Conservation (phyloP, 2,113 vertebrate species). For the Oncorhynchus mykiss region DNA sequence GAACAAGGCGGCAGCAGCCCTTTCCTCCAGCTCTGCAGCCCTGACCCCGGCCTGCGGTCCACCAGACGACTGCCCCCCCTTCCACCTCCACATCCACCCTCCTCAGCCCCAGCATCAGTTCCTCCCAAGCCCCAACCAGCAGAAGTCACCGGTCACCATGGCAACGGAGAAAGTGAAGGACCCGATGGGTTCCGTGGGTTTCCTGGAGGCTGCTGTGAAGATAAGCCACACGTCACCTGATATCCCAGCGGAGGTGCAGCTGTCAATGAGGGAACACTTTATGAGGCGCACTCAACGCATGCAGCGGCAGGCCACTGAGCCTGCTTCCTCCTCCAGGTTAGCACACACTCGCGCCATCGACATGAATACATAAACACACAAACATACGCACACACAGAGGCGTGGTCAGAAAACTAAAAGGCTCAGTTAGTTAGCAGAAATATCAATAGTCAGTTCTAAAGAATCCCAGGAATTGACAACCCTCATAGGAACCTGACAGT, state of each 20-base stretch:
- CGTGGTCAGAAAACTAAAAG: not conserved
- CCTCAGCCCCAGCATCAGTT: conserved; percentile 20
- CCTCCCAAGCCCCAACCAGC: conserved; percentile 30
- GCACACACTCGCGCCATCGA: not conserved
- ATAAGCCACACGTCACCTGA: conserved; percentile 95
- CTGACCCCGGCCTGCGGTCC: conserved; percentile 48
- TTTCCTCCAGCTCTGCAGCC: conserved; percentile 66
- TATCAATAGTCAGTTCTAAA: not conserved
- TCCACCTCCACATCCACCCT: conserved; percentile 34
- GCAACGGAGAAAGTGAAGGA: conserved; percentile 90
- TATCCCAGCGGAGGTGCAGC: conserved; percentile 92
- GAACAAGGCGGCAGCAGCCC: conserved; percentile 65
- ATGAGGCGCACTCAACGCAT: conserved; percentile 83
- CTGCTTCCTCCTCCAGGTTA: conserved; percentile 64
- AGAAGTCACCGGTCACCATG: conserved; percentile 74
- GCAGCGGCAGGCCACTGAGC: conserved; percentile 90
- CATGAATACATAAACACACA: conserved; percentile 7
- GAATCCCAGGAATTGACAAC: not conserved
- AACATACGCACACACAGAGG: conserved; percentile 14
- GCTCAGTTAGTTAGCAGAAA: not conserved
- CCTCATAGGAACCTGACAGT: not conserved
- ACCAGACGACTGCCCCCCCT: conserved; percentile 50
- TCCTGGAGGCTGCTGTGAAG: conserved; percentile 92
- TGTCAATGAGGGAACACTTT: conserved; percentile 90
- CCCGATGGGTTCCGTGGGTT: conserved; percentile 74